Percentiles rank a stretch among this genome's conserved stretches.
phyloP scores from a whole-genome alignment of 1,140 invertebrate species.

The Bicyclus anynana region DNA sequence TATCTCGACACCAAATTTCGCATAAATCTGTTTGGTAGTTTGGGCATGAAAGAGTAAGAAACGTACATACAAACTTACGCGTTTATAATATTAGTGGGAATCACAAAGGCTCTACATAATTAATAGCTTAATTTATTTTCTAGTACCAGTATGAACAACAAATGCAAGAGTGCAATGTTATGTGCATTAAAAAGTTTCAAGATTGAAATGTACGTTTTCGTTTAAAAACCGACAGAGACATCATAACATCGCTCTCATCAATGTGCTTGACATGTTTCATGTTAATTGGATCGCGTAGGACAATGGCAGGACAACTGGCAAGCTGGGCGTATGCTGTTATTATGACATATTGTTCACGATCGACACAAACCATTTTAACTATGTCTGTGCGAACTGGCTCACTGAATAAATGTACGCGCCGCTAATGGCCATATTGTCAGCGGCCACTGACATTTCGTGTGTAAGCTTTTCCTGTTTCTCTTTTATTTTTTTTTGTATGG shows the following conservation, averaged over 20 bases:
- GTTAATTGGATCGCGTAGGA: slow-evolving; percentile 67
- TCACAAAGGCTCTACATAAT: no score
- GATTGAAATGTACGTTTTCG: slow-evolving; percentile 20
- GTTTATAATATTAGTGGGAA: no score
- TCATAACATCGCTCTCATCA: slow-evolving; percentile 55
- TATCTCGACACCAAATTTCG: no score
- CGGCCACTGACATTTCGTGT: slow-evolving; percentile 16
- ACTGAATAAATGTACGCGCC: slow-evolving; percentile 23
- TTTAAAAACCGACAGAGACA: slow-evolving; percentile 62
- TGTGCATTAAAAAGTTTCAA: neutral
- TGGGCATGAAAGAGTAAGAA: no score
- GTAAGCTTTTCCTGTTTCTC: neutral
- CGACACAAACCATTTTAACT: slow-evolving; percentile 47
- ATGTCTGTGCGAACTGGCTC: slow-evolving; percentile 30
- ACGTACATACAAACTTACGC: no score
- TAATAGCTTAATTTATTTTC: no score
- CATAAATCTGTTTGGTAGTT: no score
- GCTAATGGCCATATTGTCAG: slow-evolving; percentile 24
- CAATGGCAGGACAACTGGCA: slow-evolving; percentile 52
- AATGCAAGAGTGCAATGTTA: neutral
- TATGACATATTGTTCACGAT: slow-evolving; percentile 68
- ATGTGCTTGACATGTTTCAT: slow-evolving; percentile 66
- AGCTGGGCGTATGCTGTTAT: slow-evolving; percentile 48
- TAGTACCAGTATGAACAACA: no score
- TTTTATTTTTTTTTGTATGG: no score